Conservation (phyloP, 30 jellyfish, hydroid and myxozoan species). For the Turritopsis rubra region DNA sequence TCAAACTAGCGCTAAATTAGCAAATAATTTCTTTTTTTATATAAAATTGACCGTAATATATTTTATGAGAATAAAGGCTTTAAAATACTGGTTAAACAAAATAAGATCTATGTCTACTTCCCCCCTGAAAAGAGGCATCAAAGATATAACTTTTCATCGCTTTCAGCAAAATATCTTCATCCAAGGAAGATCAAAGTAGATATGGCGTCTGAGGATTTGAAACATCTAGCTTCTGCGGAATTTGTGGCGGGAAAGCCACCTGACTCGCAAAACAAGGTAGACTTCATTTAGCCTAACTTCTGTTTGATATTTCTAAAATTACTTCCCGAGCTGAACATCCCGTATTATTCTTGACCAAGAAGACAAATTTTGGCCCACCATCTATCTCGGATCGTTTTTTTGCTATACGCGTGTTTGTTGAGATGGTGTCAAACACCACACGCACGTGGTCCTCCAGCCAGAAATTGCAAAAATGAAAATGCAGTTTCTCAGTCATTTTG, state of each 20-base stretch:
- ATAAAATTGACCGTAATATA: no score
- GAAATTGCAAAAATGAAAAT: no score
- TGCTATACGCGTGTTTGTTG: no score
- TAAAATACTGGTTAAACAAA: background rate
- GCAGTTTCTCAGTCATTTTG: no score
- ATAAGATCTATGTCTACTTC: background rate
- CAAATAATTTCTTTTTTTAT: no score
- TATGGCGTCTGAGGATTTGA: slow-evolving; percentile 34
- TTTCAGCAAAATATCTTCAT: slow-evolving; percentile 25
- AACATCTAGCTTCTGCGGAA: slow-evolving; percentile 41
- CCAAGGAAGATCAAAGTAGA: slow-evolving; percentile 30
- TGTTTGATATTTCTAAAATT: background rate
- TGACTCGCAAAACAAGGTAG: slow-evolving; percentile 38
- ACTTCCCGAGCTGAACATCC: background rate
- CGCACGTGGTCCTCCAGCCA: no score
- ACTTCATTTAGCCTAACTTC: background rate
- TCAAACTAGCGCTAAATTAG: no score
- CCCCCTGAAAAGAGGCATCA: background rate
- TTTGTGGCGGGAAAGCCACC: slow-evolving; percentile 58
- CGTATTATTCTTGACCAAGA: background rate
- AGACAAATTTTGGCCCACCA: no score
- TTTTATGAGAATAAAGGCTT: background rate
- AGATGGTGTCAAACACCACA: no score
- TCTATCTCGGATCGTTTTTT: no score
- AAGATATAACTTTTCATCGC: background rate